phyloP scores from a whole-genome alignment of 2,113 vertebrate genomes.

The Dipodomys merriami region DNA sequence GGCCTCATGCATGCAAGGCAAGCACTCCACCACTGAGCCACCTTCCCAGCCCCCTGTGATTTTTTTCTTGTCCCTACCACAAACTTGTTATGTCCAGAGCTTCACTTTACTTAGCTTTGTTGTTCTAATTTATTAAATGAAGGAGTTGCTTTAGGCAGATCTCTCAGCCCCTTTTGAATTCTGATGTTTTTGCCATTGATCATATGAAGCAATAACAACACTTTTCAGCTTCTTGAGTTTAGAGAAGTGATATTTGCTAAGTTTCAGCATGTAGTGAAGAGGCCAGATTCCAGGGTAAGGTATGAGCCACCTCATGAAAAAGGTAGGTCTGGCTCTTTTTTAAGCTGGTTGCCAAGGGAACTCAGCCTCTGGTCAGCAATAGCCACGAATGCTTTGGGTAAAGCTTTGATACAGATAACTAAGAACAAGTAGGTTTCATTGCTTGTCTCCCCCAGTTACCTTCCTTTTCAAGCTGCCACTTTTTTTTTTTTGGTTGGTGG shows the following conservation, averaged over 20 bases:
- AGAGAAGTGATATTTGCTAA: slow-evolving; percentile 26
- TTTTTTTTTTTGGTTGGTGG: background rate
- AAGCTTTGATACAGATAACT: slow-evolving; percentile 49
- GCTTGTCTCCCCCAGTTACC: too few relatives aligned
- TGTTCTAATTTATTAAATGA: slow-evolving; percentile 38
- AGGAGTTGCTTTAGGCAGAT: background rate
- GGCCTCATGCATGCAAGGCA: too few relatives aligned
- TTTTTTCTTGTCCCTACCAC: background rate
- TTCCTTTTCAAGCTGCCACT: background rate
- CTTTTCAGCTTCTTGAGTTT: slow-evolving; percentile 7
- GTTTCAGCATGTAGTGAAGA: slow-evolving; percentile 5
- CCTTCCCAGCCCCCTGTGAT: background rate
- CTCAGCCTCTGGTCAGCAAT: slow-evolving; percentile 53
- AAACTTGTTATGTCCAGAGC: slow-evolving; percentile 7
- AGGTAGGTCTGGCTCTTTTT: slow-evolving; percentile 53
- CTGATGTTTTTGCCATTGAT: background rate
- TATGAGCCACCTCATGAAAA: slow-evolving; percentile 48
- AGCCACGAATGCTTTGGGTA: slow-evolving; percentile 49
- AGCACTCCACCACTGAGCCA: too few relatives aligned
- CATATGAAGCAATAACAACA: slow-evolving; percentile 26
- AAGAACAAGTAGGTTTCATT: slow-evolving; percentile 55
- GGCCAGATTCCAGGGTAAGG: slow-evolving; percentile 20
- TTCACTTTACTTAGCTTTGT: slow-evolving; percentile 48
- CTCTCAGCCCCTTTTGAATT: background rate
- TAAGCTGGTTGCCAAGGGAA: slow-evolving; percentile 68